phyloP scores from a whole-genome alignment of 2,888 invertebrate species.

The Synanthedon vespiformis region DNA sequence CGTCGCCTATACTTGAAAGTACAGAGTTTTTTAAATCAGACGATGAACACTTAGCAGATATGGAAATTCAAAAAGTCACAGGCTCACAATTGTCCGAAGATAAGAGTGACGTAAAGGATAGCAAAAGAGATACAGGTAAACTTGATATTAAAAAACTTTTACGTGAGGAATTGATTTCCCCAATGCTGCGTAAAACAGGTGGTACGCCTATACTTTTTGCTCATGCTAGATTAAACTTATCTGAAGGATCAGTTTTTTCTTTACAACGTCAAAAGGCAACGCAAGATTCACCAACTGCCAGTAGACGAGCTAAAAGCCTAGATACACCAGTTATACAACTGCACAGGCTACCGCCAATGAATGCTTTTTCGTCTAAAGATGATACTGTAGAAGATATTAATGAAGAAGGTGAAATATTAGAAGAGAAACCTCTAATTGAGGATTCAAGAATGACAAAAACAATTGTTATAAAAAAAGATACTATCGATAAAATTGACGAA shows the following conservation, averaged over 20 bases:
- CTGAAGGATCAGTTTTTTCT: slow-evolving; percentile 85
- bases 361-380: slow-evolving; percentile 90
- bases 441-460: slow-evolving; percentile 31
- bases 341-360: slow-evolving; percentile 82
- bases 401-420: slow-evolving; percentile 73
- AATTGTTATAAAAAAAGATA: slow-evolving; percentile 31
- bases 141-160: slow-evolving; percentile 64
- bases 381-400: slow-evolving; percentile 85
- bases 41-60: slow-evolving; percentile 67
- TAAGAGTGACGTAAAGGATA: slow-evolving; percentile 32
- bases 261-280: slow-evolving; percentile 82
- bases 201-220: slow-evolving; percentile 84
- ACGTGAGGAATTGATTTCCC: slow-evolving; percentile 77
- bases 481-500: slow-evolving; percentile 60
- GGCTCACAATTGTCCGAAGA: slow-evolving; percentile 48
- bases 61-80: slow-evolving; percentile 69
- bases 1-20: slow-evolving; percentile 73
- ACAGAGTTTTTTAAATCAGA: slow-evolving; percentile 72
- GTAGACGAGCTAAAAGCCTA: slow-evolving; percentile 84
- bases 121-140: slow-evolving; percentile 34
- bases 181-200: slow-evolving; percentile 77
- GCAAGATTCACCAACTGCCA: slow-evolving; percentile 78
- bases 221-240: slow-evolving; percentile 82
- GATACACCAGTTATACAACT: slow-evolving; percentile 87
- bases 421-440: slow-evolving; percentile 69